These are phyloP conservation scores for Sclerodermus sp. DNA, from an alignment of 2,888 invertebrate genomes.

Conservation along the genomic window DNA sequence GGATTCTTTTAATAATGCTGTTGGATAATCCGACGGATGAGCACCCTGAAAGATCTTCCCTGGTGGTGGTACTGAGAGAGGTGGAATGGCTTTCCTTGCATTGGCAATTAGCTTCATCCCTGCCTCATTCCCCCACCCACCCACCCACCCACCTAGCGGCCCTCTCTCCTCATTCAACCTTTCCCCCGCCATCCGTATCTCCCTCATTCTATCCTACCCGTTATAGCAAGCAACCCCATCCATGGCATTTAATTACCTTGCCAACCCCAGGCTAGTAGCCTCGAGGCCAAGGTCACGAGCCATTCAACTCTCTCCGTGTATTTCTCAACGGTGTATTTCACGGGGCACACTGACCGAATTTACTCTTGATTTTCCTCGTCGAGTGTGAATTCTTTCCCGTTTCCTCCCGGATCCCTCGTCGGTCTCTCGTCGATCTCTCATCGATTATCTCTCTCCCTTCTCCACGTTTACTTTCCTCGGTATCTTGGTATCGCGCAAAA, in stretches of 20 bases:
- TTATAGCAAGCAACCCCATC: constrained; percentile 52
- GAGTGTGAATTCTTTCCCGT: too few relatives aligned
- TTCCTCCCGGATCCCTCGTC: too few relatives aligned
- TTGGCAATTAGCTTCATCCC: constrained; percentile 55
- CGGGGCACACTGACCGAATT: constrained; percentile 56
- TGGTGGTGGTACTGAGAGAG: constrained; percentile 26
- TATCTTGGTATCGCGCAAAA: too few relatives aligned
- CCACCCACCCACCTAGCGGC: too few relatives aligned
- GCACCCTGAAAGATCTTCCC: constrained; percentile 48
- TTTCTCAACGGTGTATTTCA: constrained; percentile 42
- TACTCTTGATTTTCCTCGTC: too few relatives aligned
- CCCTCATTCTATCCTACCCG: constrained; percentile 47
- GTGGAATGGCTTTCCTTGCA: constrained; percentile 46
- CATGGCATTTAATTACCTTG: constrained; percentile 56
- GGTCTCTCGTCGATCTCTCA: too few relatives aligned
- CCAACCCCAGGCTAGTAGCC: constrained; percentile 50
- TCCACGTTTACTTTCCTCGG: too few relatives aligned
- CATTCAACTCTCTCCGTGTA: constrained; percentile 48
- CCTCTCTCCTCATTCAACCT: too few relatives aligned
- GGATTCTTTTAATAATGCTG: not conserved
- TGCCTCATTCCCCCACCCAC: not conserved
- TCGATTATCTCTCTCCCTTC: too few relatives aligned
- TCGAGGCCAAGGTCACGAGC: constrained; percentile 56
- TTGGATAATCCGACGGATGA: constrained; percentile 39
- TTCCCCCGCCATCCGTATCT: constrained; percentile 33